Base-by-base conservation (phyloP, 2,888 invertebrate genomes). In the Drosophila ustulata region DNA sequence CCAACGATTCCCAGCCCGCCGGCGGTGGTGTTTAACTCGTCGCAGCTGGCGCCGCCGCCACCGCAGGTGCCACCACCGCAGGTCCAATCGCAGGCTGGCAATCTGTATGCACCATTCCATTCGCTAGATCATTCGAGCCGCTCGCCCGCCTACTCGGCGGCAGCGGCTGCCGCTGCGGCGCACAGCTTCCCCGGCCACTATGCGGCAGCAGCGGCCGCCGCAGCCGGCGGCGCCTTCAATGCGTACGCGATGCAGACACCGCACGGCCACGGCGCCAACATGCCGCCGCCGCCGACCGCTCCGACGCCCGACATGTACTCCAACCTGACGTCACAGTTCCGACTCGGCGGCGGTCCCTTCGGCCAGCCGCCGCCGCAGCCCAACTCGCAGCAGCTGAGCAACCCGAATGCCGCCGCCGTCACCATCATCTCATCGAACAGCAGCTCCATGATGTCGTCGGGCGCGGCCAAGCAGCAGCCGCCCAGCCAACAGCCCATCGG, bases 1-100 rank as follows among this genome's bases (percentile, higher is more conserved):
- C 95, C 97, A 23, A 96, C 97, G 30, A 96, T 97, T 73, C 97
- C 97, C 34, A 97, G 97, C 58, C 97, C 97, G 18, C 96, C 96
- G 25, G 96, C 96, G 11, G 91, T 92, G 50, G 96, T 97, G 59
- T 93, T 96, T 67, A 97, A 96, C 89, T 96, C 97, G 91, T 96
- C 96, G 32, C 95, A 96, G 47, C 95, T 95, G 89, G 92, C 96
- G 83, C 95, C 93, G 52, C 94, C 95, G 67, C 86, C 71, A 13
- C 58, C n/a, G 9, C 58, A 49, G 34, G 58, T 58, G 67, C 87
- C 87, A 43, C 90, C 89, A 82, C 92, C 83, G 82, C 92, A 56
- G 34, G 57, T 46, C 46, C 46, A 96, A 83, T 95, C 94, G 47
- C 94, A 95, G 74, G 96, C 95, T 90, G 95, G 95, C 80, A 95